Evolutionary conservation across 2,797 vertebrate species (phyloP).

Genomic region (Argyrosomus regius): DNA sequence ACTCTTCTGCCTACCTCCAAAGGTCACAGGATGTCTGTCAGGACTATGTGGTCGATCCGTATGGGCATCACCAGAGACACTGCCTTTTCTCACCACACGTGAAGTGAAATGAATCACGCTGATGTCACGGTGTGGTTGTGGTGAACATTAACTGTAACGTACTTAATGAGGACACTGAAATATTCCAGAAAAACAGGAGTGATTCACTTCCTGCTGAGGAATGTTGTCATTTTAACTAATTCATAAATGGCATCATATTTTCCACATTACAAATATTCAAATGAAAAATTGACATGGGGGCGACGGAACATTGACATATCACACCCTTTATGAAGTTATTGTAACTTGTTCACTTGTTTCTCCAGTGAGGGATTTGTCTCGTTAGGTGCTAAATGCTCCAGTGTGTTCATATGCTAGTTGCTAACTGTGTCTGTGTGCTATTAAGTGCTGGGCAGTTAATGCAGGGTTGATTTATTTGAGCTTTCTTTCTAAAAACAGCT

Average conservation of each 20-base stretch:
- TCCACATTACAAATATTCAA: background rate
- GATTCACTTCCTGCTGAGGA: conserved; percentile 23
- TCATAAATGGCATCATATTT: background rate
- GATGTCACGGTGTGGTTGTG: conserved; percentile 27
- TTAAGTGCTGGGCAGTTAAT: too few relatives aligned
- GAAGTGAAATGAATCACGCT: conserved; percentile 19
- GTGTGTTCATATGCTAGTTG: too few relatives aligned
- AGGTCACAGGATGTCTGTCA: conserved; percentile 96
- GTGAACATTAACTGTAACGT: conserved; percentile 3
- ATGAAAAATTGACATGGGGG: background rate
- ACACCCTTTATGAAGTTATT: background rate
- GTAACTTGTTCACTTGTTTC: too few relatives aligned
- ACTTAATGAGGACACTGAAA: conserved; percentile 6
- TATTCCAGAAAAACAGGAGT: conserved; percentile 10
- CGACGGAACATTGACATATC: background rate
- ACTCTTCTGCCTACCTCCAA: conserved; percentile 88
- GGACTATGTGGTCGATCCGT: conserved; percentile 91
- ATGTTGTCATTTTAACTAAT: background rate
- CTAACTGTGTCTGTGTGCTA: too few relatives aligned
- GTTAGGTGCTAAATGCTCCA: too few relatives aligned
- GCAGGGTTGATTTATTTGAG: too few relatives aligned
- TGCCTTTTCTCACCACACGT: conserved; percentile 80
- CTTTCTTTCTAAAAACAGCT: too few relatives aligned
- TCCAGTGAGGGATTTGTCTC: too few relatives aligned
- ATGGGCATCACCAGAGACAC: conserved; percentile 96